A percentile compares a stretch with the other conserved stretches of the same genome.
Conservation (phyloP, 2,888 invertebrate species). For the Pheosia tremula region DNA sequence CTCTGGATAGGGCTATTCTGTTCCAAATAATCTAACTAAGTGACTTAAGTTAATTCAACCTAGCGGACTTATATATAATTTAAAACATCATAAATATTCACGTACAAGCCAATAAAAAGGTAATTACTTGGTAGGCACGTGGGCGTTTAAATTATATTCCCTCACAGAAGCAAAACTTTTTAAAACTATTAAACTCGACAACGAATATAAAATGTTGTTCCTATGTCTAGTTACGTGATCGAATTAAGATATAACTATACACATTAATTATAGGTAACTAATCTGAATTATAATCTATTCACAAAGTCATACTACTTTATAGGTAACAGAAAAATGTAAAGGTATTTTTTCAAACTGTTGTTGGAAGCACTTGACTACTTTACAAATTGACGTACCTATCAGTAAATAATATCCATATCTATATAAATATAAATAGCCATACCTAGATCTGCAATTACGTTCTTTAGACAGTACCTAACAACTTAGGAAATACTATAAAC, state of each 20-base stretch:
- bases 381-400: neutral
- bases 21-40: slow-evolving; percentile 23
- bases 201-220: slow-evolving; percentile 37
- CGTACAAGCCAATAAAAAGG: slow-evolving; percentile 31
- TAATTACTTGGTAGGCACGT: slow-evolving; percentile 35
- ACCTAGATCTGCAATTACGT: neutral
- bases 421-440: neutral
- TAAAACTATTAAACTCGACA: slow-evolving; percentile 37
- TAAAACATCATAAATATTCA: slow-evolving; percentile 20
- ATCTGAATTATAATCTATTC: slow-evolving; percentile 7
- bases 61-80: slow-evolving; percentile 24
- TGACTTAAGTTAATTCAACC: slow-evolving; percentile 25
- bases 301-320: neutral
- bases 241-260: slow-evolving; percentile 32
- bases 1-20: neutral
- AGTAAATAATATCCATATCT: neutral
- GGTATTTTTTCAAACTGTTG: neutral
- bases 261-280: slow-evolving; percentile 8
- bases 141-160: slow-evolving; percentile 36
- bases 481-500: no score
- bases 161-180: slow-evolving; percentile 31
- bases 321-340: neutral
- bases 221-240: slow-evolving; percentile 22
- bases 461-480: slow-evolving; percentile 1
- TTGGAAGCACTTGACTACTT: neutral